Evolutionary conservation across 92 coral and sea anemone genomes (phyloP), one percentile per base, ranked within the genome.

Genomic region (Palythoa heliodiscus): DNA sequence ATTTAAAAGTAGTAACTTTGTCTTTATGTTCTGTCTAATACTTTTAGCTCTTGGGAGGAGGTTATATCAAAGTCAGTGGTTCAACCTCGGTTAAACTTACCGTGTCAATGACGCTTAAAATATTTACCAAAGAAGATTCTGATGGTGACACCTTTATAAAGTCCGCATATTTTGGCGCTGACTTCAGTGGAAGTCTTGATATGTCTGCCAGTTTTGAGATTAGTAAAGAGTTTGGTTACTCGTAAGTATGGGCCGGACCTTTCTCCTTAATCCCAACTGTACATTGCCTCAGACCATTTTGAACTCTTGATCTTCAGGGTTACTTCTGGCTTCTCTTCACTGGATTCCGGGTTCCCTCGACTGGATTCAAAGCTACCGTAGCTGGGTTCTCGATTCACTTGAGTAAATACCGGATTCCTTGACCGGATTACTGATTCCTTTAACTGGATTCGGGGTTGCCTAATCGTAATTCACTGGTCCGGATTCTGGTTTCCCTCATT

Each of bases 111-210:
- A 75, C 87, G 14, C 57, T 91, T 48, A 89, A 84, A 15, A 64
- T 88, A 2, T 69, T 35, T 38, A 88, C 87, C 3, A 57, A 77
- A 23, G 76, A 82, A 73, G 90, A 86, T 20, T 38, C 58, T 11
- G 52, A 91, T 61, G 94, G 94, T 6, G 69, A 82, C 60, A 43
- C 67, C 6, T 38, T 35, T 14, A 14, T 82, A 55, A 75, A 72
- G 17, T 87, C 89, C 11, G 88, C 85, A 22, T 82, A 68, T 68
- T 82, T 90, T 71, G 90, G 92, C 43, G 75, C 76, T 52, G 88
- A 90, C 75, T 19, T 90, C 76, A 39, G 47, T 4, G 92, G 90
- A 14, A 25, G 47, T 5, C 61, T 83, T 14, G 57, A 20, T 11
- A 82, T 13, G 48, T 25, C 88, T 2, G 90, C 73, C 43, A 70